These are phyloP conservation scores for Psammodynastes pulverulentus DNA, from an alignment of 2,113 vertebrate genomes.

Conservation along the genomic window DNA sequence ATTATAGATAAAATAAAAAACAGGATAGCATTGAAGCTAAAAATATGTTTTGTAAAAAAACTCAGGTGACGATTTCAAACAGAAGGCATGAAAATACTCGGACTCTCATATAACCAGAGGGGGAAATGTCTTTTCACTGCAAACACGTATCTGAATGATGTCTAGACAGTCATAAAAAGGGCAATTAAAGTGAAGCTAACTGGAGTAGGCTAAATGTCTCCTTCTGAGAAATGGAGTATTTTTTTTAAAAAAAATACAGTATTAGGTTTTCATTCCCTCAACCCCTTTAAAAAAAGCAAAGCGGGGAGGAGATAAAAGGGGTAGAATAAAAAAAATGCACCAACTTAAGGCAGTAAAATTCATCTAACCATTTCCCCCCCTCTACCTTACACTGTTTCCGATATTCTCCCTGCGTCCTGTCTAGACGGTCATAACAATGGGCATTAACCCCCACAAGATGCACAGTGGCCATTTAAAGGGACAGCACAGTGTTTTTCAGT, in stretches of 20 bases:
- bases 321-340: conserved; percentile 8
- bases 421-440: conserved; percentile 84
- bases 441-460: conserved; percentile 73
- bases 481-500: conserved; percentile 64
- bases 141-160: conserved; percentile 74
- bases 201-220: conserved; percentile 61
- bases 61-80: conserved; percentile 47
- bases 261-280: not conserved
- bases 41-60: not conserved
- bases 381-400: conserved; percentile 59
- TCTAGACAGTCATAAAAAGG: conserved; percentile 78
- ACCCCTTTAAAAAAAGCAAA: conserved; percentile 1
- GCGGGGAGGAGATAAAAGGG: not conserved
- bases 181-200: conserved; percentile 71
- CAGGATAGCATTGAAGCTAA: not conserved
- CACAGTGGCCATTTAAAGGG: conserved; percentile 76
- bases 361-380: conserved; percentile 61
- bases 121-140: conserved; percentile 66
- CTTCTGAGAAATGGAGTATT: conserved; percentile 60
- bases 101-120: conserved; percentile 60
- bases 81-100: conserved; percentile 63
- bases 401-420: conserved; percentile 77
- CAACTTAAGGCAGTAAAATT: conserved; percentile 65
- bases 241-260: conserved; percentile 36
- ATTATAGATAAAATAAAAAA: not conserved